Evolutionary conservation across 2,888 invertebrate genomes (phyloP).

Genomic region (Hermodice carunculata): DNA sequence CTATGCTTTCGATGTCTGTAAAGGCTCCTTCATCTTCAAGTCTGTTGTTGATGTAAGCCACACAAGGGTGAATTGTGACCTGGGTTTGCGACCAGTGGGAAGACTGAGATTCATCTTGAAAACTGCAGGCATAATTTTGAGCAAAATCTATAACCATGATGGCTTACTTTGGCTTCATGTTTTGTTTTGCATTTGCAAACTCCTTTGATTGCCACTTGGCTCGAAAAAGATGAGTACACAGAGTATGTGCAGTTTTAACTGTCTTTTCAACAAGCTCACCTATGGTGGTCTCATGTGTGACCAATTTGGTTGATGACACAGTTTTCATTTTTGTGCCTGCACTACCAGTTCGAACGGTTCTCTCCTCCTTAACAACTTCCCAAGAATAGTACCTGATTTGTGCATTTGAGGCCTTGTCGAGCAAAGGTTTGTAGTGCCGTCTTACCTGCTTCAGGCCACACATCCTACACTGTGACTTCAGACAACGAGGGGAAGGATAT

Average conservation of each 20-base stretch:
- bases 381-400: background rate
- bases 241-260: background rate
- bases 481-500: background rate
- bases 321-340: background rate
- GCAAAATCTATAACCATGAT: background rate
- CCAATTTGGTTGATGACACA: background rate
- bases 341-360: background rate
- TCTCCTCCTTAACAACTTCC: background rate
- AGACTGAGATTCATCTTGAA: background rate
- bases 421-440: background rate
- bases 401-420: background rate
- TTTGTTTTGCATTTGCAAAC: background rate
- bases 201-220: background rate
- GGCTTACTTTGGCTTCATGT: background rate
- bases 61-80: background rate
- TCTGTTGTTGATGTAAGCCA: background rate
- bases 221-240: background rate
- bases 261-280: background rate
- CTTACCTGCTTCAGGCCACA: background rate
- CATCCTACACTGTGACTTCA: background rate
- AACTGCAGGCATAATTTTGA: background rate
- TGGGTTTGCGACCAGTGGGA: background rate
- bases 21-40: background rate
- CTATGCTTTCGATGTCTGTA: background rate
- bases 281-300: background rate